These are phyloP conservation scores for Brachypteracias leptosomus DNA, from an alignment of 2,113 vertebrate species.

Conservation along the genomic window DNA sequence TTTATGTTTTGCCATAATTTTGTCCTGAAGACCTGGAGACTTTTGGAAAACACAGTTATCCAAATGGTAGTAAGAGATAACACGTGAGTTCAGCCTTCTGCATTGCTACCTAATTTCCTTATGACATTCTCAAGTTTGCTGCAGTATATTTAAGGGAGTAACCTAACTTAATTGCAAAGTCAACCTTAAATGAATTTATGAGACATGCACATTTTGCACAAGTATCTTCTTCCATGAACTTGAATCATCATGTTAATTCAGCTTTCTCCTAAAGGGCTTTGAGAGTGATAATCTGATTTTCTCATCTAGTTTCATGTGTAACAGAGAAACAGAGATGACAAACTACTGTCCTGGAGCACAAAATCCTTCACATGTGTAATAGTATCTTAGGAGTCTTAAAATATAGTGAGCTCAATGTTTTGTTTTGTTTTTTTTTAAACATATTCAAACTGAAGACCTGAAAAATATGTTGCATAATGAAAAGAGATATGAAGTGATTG, in stretches of 20 bases:
- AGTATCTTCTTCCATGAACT: conserved; percentile 50
- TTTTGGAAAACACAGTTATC: neutral
- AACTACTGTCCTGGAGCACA: conserved; percentile 26
- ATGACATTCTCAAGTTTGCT: neutral
- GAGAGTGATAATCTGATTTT: conserved; percentile 56
- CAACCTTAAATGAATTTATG: conserved; percentile 56
- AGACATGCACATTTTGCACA: conserved; percentile 27
- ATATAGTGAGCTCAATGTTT: neutral
- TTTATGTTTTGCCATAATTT: neutral
- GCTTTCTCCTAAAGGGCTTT: conserved; percentile 43
- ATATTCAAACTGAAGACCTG: conserved; percentile 2
- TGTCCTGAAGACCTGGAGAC: neutral
- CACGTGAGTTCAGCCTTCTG: neutral
- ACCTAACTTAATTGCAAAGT: conserved; percentile 43
- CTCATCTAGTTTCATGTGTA: conserved; percentile 27
- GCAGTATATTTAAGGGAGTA: neutral
- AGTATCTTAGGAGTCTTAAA: conserved; percentile 1
- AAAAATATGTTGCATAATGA: conserved; percentile 38
- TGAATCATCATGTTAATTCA: conserved; percentile 47
- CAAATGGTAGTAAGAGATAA: neutral
- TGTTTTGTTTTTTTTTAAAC: conserved; percentile 34
- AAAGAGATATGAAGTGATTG: conserved; percentile 4
- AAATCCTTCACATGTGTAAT: conserved; percentile 13
- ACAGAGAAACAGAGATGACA: neutral
- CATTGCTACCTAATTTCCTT: neutral